Percentiles rank a stretch among this genome's conserved stretches.
Conservation (phyloP, 2,113 vertebrate genomes). For the Empidonax traillii region DNA sequence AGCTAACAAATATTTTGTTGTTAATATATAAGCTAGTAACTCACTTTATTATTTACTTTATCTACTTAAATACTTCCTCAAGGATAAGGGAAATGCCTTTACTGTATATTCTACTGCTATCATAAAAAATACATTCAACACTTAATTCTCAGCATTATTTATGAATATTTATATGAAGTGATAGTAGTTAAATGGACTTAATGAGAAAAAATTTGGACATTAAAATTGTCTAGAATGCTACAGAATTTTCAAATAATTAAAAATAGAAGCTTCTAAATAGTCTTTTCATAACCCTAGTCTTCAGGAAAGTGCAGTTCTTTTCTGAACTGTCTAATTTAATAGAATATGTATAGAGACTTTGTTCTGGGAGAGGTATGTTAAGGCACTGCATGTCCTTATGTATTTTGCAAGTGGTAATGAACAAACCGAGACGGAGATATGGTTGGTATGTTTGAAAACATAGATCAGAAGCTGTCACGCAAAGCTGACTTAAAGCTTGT, state of each 20-base stretch:
- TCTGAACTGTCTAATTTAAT: not conserved
- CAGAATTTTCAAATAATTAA: not conserved
- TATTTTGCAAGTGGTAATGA: conserved; percentile 1
- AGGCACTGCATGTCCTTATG: not conserved
- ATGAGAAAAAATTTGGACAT: not conserved
- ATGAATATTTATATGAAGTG: not conserved
- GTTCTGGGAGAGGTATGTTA: not conserved
- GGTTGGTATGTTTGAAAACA: not conserved
- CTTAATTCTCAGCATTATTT: conserved; percentile 9
- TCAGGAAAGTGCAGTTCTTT: not conserved
- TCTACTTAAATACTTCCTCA: conserved; percentile 18
- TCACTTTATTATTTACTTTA: conserved; percentile 21
- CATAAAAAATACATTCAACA: not conserved
- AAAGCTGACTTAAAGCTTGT: conserved; percentile 23
- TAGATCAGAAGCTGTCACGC: conserved; percentile 6
- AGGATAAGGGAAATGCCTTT: not conserved
- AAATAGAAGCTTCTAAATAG: not conserved
- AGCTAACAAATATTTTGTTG: conserved; percentile 1
- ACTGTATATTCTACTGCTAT: not conserved
- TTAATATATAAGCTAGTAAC: not conserved
- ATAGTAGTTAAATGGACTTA: not conserved
- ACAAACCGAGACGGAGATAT: not conserved
- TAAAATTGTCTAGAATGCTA: not conserved
- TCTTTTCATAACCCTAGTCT: not conserved
- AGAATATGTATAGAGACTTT: not conserved